Percentiles rank a stretch among this genome's conserved stretches.
These are phyloP conservation scores for Heliconius himera DNA, from an alignment of 1,140 invertebrate species.

Conservation along the genomic window DNA sequence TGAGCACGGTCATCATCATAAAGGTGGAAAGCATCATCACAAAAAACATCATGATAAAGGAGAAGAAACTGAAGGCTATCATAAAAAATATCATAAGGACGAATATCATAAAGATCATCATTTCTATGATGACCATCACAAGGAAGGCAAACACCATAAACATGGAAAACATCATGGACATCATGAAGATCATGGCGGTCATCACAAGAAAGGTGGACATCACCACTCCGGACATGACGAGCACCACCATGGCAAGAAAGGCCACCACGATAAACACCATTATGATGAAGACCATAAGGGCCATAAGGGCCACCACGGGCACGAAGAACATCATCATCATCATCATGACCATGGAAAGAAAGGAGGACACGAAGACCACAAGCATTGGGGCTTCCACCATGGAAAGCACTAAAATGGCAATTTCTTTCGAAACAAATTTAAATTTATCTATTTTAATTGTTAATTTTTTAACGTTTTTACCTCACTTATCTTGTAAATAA, in stretches of 20 bases:
- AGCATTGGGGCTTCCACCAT: constrained; percentile 82
- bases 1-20: constrained; percentile 85
- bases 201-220: constrained; percentile 84
- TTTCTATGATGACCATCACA: constrained; percentile 86
- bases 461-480: constrained; percentile 39
- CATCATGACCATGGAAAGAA: constrained; percentile 86
- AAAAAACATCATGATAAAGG: constrained; percentile 85
- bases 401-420: constrained; percentile 71
- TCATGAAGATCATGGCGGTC: constrained; percentile 83
- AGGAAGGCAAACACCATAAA: constrained; percentile 84
- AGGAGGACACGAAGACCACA: constrained; percentile 70
- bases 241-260: constrained; percentile 84
- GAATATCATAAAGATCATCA: constrained; percentile 88
- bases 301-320: constrained; percentile 65
- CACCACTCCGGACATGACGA: constrained; percentile 84
- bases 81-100: constrained; percentile 87
- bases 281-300: constrained; percentile 84
- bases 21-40: constrained; percentile 84
- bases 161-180: constrained; percentile 84
- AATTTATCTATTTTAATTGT: constrained; percentile 46
- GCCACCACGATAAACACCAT: constrained; percentile 84
- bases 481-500: constrained; percentile 60
- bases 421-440: constrained; percentile 43
- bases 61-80: constrained; percentile 84
- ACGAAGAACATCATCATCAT: constrained; percentile 86